Conservation (phyloP, 2,113 vertebrate species). For the Tetrax tetrax region DNA sequence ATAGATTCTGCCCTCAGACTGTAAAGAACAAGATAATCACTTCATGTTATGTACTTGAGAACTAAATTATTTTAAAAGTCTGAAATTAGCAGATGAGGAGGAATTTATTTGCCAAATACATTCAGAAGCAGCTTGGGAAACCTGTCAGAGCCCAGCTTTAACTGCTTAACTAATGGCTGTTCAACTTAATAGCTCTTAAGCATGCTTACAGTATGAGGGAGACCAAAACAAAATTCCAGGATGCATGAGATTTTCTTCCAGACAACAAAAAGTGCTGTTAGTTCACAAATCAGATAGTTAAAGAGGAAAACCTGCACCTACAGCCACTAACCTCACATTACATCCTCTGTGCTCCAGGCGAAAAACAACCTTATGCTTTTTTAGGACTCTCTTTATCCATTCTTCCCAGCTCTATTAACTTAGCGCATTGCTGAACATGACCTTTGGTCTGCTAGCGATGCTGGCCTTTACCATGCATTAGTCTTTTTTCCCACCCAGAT, state of each 20-base stretch:
- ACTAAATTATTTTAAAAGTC: constrained; percentile 63
- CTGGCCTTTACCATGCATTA: rapidly evolving
- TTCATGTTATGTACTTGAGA: constrained; percentile 57
- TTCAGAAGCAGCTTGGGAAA: constrained; percentile 61
- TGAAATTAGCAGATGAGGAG: constrained; percentile 64
- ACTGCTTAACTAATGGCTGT: constrained; percentile 46
- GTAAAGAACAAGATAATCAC: constrained; percentile 53
- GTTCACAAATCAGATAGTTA: neutral
- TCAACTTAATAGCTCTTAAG: constrained; percentile 34
- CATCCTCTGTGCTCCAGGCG: neutral
- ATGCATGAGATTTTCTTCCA: neutral
- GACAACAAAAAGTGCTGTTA: neutral
- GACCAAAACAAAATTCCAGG: constrained; percentile 8
- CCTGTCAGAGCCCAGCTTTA: constrained; percentile 49
- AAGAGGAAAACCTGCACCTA: neutral
- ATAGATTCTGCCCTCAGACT: constrained; percentile 55
- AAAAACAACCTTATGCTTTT: neutral
- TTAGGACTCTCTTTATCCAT: neutral
- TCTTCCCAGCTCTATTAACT: neutral
- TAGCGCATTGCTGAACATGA: neutral
- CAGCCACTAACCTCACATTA: neutral
- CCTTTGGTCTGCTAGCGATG: neutral
- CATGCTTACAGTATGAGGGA: neutral
- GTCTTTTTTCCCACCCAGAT: neutral
- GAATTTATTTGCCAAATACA: constrained; percentile 62